phyloP scores from a whole-genome alignment of 53 echinoderm and acorn worm genomes.

The Patiria pectinifera region DNA sequence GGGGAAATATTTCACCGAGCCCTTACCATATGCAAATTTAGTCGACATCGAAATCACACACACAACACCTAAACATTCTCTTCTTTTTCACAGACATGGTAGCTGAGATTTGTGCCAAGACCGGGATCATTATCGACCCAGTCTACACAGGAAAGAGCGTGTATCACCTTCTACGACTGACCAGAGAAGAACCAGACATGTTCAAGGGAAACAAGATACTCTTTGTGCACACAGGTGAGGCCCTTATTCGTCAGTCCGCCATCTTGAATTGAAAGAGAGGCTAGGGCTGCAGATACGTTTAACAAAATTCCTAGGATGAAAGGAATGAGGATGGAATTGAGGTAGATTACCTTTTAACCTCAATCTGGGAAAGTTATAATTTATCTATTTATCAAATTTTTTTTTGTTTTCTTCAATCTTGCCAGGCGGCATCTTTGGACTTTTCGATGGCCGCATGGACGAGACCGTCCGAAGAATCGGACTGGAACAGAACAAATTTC shows the following conservation, averaged over 20 bases:
- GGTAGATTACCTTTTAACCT: no score
- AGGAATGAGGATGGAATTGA: no score
- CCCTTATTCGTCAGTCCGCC: not conserved
- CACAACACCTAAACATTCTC: not conserved
- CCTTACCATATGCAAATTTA: no score
- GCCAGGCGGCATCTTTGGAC: constrained; percentile 56
- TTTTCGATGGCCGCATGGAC: constrained; percentile 64
- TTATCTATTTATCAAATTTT: not conserved
- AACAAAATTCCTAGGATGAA: no score
- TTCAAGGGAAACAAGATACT: constrained; percentile 60
- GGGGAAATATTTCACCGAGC: no score
- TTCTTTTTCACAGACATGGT: constrained; percentile 3
- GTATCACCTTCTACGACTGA: constrained; percentile 27
- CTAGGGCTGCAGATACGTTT: no score
- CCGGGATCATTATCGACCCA: constrained; percentile 57
- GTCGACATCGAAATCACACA: no score
- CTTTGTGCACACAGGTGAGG: constrained; percentile 61
- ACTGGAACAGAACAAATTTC: constrained; percentile 15
- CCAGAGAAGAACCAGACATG: constrained; percentile 38
- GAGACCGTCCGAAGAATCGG: constrained; percentile 12
- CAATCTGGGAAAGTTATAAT: not conserved
- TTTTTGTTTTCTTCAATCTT: not conserved
- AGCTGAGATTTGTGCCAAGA: constrained; percentile 45
- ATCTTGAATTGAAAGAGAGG: no score
- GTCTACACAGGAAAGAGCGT: constrained; percentile 61